Base-by-base conservation (phyloP, 23 tunicate species). In the Styela clava region DNA sequence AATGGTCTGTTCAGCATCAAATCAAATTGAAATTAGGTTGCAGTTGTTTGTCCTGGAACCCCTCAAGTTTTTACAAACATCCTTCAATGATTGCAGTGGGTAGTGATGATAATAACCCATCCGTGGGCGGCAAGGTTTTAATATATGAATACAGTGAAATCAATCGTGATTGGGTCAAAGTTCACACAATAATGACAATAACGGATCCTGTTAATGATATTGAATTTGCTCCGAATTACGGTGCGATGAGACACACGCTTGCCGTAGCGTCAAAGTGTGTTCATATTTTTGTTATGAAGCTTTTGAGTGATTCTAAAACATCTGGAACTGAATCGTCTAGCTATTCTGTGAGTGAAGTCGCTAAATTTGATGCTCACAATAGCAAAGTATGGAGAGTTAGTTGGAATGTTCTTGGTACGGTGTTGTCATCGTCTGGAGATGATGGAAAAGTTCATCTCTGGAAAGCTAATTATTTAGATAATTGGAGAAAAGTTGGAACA, bases 71-170 rank as follows among this genome's bases (percentile, higher is more conserved):
- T 69, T 82, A 82, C 2, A 44, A 77, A 86, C 89, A 93, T 74
- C 34, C 79, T 24, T 93, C 98, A 2, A 93, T 88, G 98, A 84
- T 93, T 27, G 98, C 98, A 18, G 91, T 93, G 2, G 98, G 98
- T 30, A 81, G 98, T 61, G 98, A 93, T 84, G 93, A 87, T 69
- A 31, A 63, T n/a, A 87, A 74, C 25, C 28, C 85, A 0, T 73
- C 89, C 26, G 64, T 73, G 61, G 93, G 94, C 56, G 92, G 93
- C 52, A 93, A 93, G 78, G 98, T 93, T 24, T 83, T 91, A 64
- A 84, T 91, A 32, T 86, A 87, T 68, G 91, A 91, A 67, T 83
- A 86, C 52, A 86, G 79, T 64, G 97, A 91, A 2, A 29, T 76
- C 18, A 52, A 56, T 31, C 79, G 97, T 52, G 91, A 92, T 21